A percentile compares a stretch with the other conserved stretches of the same genome.
phyloP scores from a whole-genome alignment of 2,797 vertebrate species.

The Otolemur crassicaudatus region DNA sequence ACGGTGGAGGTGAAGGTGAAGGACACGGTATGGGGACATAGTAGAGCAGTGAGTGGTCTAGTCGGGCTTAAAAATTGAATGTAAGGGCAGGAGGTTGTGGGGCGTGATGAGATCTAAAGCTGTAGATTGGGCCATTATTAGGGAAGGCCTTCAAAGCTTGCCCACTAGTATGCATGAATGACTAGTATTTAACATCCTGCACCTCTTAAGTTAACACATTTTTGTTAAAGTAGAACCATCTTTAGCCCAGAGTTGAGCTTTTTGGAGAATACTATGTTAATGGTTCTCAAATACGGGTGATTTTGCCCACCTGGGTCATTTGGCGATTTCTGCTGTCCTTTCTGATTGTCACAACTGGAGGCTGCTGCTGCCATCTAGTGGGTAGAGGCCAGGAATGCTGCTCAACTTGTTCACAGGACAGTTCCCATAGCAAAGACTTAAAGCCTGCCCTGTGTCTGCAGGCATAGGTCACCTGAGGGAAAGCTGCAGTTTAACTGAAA shows the following conservation, averaged over 20 bases:
- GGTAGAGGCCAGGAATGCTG: not conserved
- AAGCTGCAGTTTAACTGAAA: not conserved
- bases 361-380: conserved; percentile 70
- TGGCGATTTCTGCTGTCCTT: not conserved
- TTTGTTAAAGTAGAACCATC: not conserved
- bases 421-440: not conserved
- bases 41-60: not conserved
- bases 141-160: not conserved
- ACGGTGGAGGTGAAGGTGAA: not conserved
- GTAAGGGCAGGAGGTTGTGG: not conserved
- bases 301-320: not conserved
- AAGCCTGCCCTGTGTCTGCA: not conserved
- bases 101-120: not conserved
- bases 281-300: not conserved
- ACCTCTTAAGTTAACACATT: not conserved
- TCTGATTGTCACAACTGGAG: not conserved
- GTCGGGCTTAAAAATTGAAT: not conserved
- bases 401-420: not conserved
- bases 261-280: not conserved
- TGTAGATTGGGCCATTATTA: not conserved
- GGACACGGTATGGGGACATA: not conserved
- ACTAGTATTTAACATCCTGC: not conserved
- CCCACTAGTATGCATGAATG: not conserved
- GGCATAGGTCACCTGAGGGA: not conserved
- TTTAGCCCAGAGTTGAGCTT: not conserved